These are phyloP conservation scores for Pteria penguin DNA, from an alignment of 2,888 invertebrate genomes.

Conservation along the genomic window DNA sequence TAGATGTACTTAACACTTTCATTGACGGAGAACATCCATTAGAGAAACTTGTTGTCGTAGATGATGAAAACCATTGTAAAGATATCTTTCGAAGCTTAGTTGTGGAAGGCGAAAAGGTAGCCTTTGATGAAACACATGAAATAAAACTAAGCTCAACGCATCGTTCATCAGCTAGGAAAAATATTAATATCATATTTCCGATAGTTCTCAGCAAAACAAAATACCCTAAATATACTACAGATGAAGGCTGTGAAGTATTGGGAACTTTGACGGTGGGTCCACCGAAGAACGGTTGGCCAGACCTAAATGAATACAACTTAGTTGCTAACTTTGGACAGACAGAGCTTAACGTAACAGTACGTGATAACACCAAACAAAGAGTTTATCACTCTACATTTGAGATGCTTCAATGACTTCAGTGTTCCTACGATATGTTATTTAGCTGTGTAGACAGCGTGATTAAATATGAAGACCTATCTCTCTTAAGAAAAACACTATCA, in stretches of 20 bases:
- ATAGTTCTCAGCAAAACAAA: neutral
- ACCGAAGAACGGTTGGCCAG: slow-evolving; percentile 3
- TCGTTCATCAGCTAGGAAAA: neutral
- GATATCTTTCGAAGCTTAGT: slow-evolving; percentile 4
- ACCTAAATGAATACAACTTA: neutral
- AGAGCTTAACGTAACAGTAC: neutral
- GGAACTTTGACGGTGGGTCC: neutral
- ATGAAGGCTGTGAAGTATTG: neutral
- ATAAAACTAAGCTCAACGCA: neutral
- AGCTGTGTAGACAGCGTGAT: too few species aligned
- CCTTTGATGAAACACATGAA: neutral
- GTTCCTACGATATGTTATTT: too few species aligned
- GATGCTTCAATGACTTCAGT: too few species aligned
- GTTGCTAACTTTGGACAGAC: slow-evolving; percentile 6
- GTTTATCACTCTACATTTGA: neutral
- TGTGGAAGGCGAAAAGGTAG: neutral
- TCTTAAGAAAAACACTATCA: too few species aligned
- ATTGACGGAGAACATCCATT: neutral
- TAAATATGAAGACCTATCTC: too few species aligned
- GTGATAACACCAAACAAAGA: neutral
- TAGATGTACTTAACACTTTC: slow-evolving; percentile 5
- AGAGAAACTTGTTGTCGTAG: neutral
- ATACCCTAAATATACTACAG: neutral
- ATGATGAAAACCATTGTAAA: neutral
- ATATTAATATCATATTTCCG: neutral